A percentile compares a stretch with the other conserved stretches of the same genome.
phyloP scores from a whole-genome alignment of 1,140 invertebrate species.

The Harpegnathos saltator region DNA sequence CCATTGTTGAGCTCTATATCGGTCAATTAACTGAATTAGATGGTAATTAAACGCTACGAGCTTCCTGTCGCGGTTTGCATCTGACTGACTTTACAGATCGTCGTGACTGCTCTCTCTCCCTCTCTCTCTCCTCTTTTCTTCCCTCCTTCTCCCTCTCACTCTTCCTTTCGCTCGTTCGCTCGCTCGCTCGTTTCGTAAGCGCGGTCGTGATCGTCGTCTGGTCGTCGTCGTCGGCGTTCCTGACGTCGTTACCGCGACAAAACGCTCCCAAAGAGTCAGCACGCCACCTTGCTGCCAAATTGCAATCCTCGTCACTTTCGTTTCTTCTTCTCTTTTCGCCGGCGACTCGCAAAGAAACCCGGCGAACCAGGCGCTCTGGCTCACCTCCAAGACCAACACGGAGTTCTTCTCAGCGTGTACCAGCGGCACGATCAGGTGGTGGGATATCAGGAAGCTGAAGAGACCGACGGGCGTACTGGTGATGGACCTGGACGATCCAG shows the following conservation, averaged over 20 bases:
- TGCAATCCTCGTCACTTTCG: slow-evolving; percentile 27
- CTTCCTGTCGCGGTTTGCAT: neutral
- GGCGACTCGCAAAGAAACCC: slow-evolving; percentile 86
- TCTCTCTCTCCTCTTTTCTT: no score
- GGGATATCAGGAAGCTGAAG: slow-evolving; percentile 94
- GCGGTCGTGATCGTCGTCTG: slow-evolving; percentile 14
- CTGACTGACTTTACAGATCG: neutral
- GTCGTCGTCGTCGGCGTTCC: slow-evolving; percentile 6
- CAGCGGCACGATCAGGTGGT: slow-evolving; percentile 92
- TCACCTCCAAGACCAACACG: slow-evolving; percentile 92
- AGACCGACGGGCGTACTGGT: slow-evolving; percentile 93
- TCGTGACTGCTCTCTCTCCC: neutral
- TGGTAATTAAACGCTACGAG: slow-evolving; percentile 14
- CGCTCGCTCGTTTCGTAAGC: slow-evolving; percentile 15
- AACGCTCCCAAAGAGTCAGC: slow-evolving; percentile 30
- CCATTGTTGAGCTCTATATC: neutral
- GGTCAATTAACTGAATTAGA: slow-evolving; percentile 22
- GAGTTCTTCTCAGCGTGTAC: slow-evolving; percentile 95
- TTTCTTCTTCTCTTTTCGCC: slow-evolving; percentile 25
- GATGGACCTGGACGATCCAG: slow-evolving; percentile 91
- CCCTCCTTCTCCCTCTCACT: no score
- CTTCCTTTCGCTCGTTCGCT: neutral
- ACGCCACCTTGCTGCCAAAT: slow-evolving; percentile 36
- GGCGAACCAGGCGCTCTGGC: slow-evolving; percentile 91
- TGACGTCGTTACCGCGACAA: neutral